Evolutionary conservation across 2,797 vertebrate genomes (phyloP).

Genomic region (Danio choprae): DNA sequence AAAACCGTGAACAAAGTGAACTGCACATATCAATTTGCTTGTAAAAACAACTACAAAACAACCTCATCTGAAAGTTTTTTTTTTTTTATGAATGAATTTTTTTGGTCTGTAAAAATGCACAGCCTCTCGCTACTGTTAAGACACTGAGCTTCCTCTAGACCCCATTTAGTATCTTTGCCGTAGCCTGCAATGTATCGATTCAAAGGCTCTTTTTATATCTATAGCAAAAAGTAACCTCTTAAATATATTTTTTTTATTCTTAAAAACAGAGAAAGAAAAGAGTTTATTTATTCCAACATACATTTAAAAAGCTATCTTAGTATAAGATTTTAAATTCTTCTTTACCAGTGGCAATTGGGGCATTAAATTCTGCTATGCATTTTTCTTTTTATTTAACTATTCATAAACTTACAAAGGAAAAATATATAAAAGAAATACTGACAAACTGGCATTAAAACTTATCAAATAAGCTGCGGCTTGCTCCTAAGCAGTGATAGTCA

Average conservation of each 20-base stretch:
- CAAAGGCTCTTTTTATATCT: constrained; percentile 65
- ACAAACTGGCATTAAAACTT: constrained; percentile 58
- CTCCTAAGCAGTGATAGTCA: constrained; percentile 62
- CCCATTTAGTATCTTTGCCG: constrained; percentile 52
- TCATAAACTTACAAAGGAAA: constrained; percentile 29
- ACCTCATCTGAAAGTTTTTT: constrained; percentile 70
- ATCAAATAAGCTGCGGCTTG: constrained; percentile 63
- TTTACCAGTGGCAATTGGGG: constrained; percentile 67
- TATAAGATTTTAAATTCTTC: constrained; percentile 55
- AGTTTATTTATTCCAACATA: constrained; percentile 63
- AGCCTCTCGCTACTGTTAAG: constrained; percentile 63
- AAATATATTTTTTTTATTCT: constrained; percentile 69
- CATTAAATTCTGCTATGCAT: constrained; percentile 57
- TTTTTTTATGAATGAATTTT: constrained; percentile 5
- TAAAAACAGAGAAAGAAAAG: constrained; percentile 64
- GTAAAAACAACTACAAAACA: constrained; percentile 80
- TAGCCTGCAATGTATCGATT: constrained; percentile 42
- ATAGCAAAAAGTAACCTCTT: constrained; percentile 67
- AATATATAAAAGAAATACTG: constrained; percentile 70
- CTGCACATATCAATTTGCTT: constrained; percentile 69
- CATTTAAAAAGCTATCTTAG: constrained; percentile 66
- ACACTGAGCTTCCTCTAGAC: constrained; percentile 66
- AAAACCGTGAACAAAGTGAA: constrained; percentile 78
- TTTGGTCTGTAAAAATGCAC: constrained; percentile 64
- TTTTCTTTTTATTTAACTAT: constrained; percentile 41